Evolutionary conservation across 2,797 vertebrate species (phyloP).

Genomic region (Falco novaeseelandiae): DNA sequence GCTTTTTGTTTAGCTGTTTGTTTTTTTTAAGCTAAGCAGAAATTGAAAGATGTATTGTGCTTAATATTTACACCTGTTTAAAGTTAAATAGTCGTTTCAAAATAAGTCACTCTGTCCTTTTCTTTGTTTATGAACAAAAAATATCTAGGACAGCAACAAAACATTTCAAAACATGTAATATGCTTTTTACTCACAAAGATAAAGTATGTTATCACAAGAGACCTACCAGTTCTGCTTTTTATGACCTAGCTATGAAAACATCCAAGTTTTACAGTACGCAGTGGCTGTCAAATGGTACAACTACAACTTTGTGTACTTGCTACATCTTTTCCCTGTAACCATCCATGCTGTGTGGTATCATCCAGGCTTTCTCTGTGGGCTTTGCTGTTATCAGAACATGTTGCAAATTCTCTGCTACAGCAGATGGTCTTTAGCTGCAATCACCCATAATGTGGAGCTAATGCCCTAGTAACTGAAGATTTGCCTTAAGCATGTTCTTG

Average conservation of each 20-base stretch:
- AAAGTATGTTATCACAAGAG: neutral
- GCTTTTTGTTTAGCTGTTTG: neutral
- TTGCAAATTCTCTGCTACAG: neutral
- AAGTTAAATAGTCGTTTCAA: neutral
- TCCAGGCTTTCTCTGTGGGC: neutral
- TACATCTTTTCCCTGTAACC: neutral
- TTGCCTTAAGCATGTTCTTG: slow-evolving; percentile 49
- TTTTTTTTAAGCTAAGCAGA: neutral
- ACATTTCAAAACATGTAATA: neutral
- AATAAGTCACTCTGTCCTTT: neutral
- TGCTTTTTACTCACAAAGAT: neutral
- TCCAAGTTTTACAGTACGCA: neutral
- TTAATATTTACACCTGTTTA: neutral
- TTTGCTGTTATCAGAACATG: neutral
- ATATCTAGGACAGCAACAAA: neutral
- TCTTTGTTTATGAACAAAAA: neutral
- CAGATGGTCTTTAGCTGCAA: slow-evolving; percentile 35
- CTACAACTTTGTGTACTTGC: neutral
- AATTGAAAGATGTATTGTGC: neutral
- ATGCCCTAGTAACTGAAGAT: slow-evolving; percentile 20
- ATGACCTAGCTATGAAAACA: neutral
- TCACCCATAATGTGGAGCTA: slow-evolving; percentile 1
- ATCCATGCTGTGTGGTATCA: neutral
- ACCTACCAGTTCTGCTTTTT: neutral
- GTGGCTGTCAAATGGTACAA: neutral